Evolutionary conservation across 1,140 invertebrate genomes (phyloP).

Genomic region (Hycleus cichorii): DNA sequence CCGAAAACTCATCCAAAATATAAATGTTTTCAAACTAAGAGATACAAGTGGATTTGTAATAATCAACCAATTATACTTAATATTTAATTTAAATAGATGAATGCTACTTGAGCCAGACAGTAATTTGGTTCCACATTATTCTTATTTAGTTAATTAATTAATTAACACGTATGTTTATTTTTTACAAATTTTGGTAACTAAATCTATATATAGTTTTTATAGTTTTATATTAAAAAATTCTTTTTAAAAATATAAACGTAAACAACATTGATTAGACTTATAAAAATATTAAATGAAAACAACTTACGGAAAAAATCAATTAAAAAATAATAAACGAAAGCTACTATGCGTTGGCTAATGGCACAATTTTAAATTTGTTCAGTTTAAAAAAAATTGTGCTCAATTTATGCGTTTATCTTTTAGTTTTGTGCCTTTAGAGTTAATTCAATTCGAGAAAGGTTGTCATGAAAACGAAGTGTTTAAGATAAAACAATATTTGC

Average conservation of each 20-base stretch:
- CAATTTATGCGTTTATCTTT: too few relatives aligned
- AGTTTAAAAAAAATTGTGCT: too few relatives aligned
- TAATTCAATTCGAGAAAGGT: too few relatives aligned
- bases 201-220: slow-evolving; percentile 5
- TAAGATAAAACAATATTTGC: neutral
- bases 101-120: slow-evolving; percentile 20
- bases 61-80: neutral
- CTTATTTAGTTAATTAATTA: neutral
- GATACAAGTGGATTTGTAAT: slow-evolving; percentile 15
- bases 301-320: neutral
- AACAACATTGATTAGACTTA: slow-evolving; percentile 22
- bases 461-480: neutral
- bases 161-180: slow-evolving; percentile 20
- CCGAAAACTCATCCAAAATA: neutral
- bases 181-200: slow-evolving; percentile 21
- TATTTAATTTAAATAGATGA: slow-evolving; percentile 6
- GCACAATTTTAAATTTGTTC: slow-evolving; percentile 9
- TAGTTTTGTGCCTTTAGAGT: too few relatives aligned
- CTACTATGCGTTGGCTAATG: slow-evolving; percentile 22
- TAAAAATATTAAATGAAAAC: too few relatives aligned
- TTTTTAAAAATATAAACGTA: slow-evolving; percentile 27
- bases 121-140: slow-evolving; percentile 19
- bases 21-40: neutral
- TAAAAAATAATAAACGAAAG: slow-evolving; percentile 8
- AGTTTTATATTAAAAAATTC: too few relatives aligned